A percentile compares a stretch with the other conserved stretches of the same genome.
Conservation (phyloP, 2,888 invertebrate species). For the Oxytorus armatus region DNA sequence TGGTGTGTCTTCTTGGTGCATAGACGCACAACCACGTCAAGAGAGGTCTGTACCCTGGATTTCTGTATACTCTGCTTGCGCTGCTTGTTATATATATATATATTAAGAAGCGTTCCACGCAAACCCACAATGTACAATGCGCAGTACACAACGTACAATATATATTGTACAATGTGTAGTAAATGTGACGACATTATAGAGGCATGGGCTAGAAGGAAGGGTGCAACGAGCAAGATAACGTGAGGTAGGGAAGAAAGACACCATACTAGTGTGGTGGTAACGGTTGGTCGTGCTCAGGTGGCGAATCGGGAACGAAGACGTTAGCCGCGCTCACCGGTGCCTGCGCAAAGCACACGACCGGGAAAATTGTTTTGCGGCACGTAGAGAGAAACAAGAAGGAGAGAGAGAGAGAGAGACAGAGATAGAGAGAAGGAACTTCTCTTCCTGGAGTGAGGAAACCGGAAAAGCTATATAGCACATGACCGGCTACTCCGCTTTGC, state of each 20-base stretch:
- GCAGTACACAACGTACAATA: too few species aligned
- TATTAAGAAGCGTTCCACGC: constrained; percentile 56
- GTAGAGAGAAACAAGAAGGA: constrained; percentile 48
- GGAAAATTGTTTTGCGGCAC: constrained; percentile 64
- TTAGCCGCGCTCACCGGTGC: constrained; percentile 59
- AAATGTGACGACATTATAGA: constrained; percentile 34
- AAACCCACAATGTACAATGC: constrained; percentile 25
- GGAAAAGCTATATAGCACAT: constrained; percentile 31
- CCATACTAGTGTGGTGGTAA: constrained; percentile 58
- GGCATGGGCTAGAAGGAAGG: constrained; percentile 36
- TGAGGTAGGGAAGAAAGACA: constrained; percentile 36
- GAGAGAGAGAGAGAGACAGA: constrained; percentile 28
- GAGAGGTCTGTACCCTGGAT: constrained; percentile 27
- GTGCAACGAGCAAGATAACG: constrained; percentile 34
- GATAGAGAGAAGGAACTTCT: constrained; percentile 31
- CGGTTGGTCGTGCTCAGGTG: constrained; percentile 67
- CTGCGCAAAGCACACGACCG: constrained; percentile 49
- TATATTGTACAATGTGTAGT: too few species aligned
- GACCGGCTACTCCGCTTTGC: constrained; percentile 52
- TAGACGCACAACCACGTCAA: constrained; percentile 5
- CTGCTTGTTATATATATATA: constrained; percentile 43
- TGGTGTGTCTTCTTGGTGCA: constrained; percentile 28
- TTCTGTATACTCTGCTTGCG: too few species aligned
- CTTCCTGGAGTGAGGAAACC: constrained; percentile 28
- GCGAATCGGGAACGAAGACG: constrained; percentile 68